Base-by-base conservation (phyloP, 1,140 invertebrate genomes). In the Sinella curviseta region DNA sequence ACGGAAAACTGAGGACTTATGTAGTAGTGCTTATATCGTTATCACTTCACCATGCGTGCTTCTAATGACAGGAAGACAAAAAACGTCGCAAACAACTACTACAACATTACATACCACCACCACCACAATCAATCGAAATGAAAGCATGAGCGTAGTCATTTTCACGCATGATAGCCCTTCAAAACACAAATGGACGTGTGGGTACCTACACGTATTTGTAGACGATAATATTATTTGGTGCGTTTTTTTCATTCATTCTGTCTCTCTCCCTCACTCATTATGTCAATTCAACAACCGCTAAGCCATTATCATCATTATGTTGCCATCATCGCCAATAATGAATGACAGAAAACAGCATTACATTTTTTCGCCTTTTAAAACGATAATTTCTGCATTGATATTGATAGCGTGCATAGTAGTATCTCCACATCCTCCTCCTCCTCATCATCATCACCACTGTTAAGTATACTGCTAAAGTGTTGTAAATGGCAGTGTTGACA, bases 1-100 rank as follows among this genome's bases (percentile, higher is more conserved):
- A n/a, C n/a, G n/a, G n/a, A n/a, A n/a, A n/a, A n/a, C n/a, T n/a
- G n/a, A n/a, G n/a, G n/a, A n/a, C n/a, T n/a, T n/a, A n/a, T n/a
- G n/a, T n/a, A n/a, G n/a, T n/a, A n/a, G n/a, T n/a, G 39, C 39
- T 48, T 48, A 20, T 48, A 48, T 48, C 20, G 20, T 48, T 48
- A 20, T 12, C 39, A 48, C 39, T 48, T 48, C 20, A 48, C 20
- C 8, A 12, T 60, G 57, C 57, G 57, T 60, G 57, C 24, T 26
- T 16, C 12, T 60, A 60, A 60, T 60, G 24, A 60, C 12, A 60
- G 57, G 57, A 60, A 60, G 57, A 60, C 57, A 60, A 60, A 60
- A 60, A 26, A n/a, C 57, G 8, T 60, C 12, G 24, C 14, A 3
- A 16, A 60, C 57, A 60, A n/a, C n/a, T n/a, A n/a, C n/a, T n/a